Conservation (phyloP, 2,797 vertebrate species). For the Pangasius larnaudii region DNA sequence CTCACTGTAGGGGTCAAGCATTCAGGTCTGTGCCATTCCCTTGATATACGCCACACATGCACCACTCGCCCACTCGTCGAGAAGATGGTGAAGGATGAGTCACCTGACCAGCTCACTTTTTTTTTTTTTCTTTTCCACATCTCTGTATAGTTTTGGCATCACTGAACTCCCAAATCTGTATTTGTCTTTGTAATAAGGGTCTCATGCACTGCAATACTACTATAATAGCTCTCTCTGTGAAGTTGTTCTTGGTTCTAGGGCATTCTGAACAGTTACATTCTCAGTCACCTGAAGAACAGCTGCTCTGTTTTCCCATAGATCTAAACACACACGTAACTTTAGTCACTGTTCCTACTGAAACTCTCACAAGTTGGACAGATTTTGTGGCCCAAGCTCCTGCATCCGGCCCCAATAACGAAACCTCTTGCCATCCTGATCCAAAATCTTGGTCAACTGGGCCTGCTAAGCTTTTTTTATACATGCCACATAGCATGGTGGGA, state of each 20-base stretch:
- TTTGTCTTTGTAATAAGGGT: background rate
- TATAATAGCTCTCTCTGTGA: background rate
- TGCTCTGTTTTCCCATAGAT: background rate
- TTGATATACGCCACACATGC: background rate
- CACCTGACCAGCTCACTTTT: background rate
- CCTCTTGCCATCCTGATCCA: background rate
- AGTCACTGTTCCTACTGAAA: no score
- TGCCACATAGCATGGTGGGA: background rate
- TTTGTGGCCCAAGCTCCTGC: background rate
- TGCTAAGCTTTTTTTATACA: background rate
- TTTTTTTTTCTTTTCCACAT: background rate
- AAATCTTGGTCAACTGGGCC: background rate
- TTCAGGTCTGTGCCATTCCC: background rate
- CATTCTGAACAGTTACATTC: no score
- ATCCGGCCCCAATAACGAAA: background rate
- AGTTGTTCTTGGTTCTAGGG: background rate
- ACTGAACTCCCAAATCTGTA: background rate
- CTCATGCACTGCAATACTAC: background rate
- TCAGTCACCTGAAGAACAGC: background rate
- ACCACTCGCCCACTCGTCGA: background rate
- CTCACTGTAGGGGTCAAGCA: background rate
- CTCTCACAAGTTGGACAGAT: background rate
- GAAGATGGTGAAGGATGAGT: slow-evolving; percentile 9
- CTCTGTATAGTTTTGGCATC: background rate
- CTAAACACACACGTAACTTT: background rate